Base-by-base conservation (phyloP, 2,113 vertebrate species). In the Macrotus californicus region DNA sequence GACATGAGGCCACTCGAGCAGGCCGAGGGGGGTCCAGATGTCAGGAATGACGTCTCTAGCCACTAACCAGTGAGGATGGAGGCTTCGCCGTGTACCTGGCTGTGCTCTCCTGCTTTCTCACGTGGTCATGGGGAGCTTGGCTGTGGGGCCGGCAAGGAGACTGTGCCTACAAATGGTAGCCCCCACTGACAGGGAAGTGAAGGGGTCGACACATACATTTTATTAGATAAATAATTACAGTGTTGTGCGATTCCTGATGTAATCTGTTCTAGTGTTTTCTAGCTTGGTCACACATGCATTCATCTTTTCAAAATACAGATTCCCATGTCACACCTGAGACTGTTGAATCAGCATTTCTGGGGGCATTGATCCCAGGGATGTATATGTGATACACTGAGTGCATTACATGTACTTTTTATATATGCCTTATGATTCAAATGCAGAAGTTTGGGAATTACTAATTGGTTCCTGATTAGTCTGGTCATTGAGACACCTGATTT, bases 401-500 rank as follows among this genome's bases (percentile, higher is more conserved):
- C 48, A 18, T 93, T 90, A 15, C 16, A 0, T 48, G 6, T 6
- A 14, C 50, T 36, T 73, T n/a, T 59, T 50, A 48, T 56, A 5
- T 31, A 41, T 21, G 15, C 83, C 50, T 89, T 89, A 34, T 41
- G 19, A 64, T 59, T 75, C 19, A 61, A 8, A 41, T 94, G 56
- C 52, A 84, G 13, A 70, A 22, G 13, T 91, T 84, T 66, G 67
- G 69, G 48, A 67, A 80, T 69, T 43, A 66, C 34, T 52, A 24
- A 52, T 41, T 2, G 6, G 59, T 81, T 96, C 82, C 93, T 80
- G 94, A 79, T 24, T 73, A 80, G n/a, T 3, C 48, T 96, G 59
- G 36, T 81, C 95, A 64, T 83, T 70, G 82, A 79, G 79, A 96
- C 29, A 61, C 26, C 96, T 96, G 69, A 21, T 46, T 96, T 87